Base-by-base conservation (phyloP, 2,888 invertebrate genomes). In the Dermolepida albohirtum region DNA sequence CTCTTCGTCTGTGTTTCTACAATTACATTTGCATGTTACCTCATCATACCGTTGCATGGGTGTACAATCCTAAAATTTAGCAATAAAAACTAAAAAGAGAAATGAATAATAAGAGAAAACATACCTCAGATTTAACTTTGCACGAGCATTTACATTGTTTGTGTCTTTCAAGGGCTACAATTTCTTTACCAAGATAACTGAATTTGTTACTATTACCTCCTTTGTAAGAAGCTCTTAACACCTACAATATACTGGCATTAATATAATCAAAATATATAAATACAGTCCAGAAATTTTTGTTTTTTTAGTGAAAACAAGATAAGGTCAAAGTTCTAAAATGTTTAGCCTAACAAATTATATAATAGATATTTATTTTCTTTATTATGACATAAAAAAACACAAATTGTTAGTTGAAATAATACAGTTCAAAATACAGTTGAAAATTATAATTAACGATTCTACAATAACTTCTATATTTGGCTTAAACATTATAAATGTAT, bases 81-180 rank as follows among this genome's bases (percentile, higher is more conserved):
- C 11, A 44, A 16, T 16, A 14, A 12, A 51, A 41, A 57, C 17
- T 8, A 14, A 14, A 14, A 39, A n/a, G n/a, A n/a, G n/a, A n/a
- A n/a, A n/a, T n/a, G n/a, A n/a, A n/a, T 59, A 5, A 67, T 44
- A 43, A 59, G 44, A 8, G 12, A 39, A 12, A 49, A 72, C 74
- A 78, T 87, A 89, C 87, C 79, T 83, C 80, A 75, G 81, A 81
- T 81, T 88, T 88, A 51, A 86, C 80, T 73, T 79, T 86, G 76
- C 90, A 91, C 64, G 84, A 84, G 77, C 91, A 91, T 75, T 83
- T 84, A 77, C 91, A 91, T 70, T 84, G 84, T 40, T 81, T 83
- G 75, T 91, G 90, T 75, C 87, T 87, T 72, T 89, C 89, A 11
- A 89, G 79, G 5, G 85, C 79, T 8, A 89, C 81, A 29, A 87